Evolutionary conservation across 2,113 vertebrate genomes (phyloP).

Genomic region (Hippocampus comes): DNA sequence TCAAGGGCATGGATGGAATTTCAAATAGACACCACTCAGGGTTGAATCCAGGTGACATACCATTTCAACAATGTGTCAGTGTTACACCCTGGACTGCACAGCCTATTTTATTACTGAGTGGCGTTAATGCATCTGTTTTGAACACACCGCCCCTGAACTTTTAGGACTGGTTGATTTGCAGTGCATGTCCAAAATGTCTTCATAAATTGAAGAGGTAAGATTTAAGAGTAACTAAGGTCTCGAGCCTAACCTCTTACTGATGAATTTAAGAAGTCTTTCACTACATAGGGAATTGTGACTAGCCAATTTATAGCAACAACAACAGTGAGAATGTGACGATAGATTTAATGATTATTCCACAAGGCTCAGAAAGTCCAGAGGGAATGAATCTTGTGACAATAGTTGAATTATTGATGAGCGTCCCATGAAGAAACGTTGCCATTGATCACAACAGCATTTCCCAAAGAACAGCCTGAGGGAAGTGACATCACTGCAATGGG

Average conservation of each 20-base stretch:
- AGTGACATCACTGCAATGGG: constrained; percentile 40
- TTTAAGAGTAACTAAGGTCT: not conserved
- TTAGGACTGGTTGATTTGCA: too few relatives aligned
- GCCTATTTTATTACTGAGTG: too few relatives aligned
- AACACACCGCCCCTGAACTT: too few relatives aligned
- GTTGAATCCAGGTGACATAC: too few relatives aligned
- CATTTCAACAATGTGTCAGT: too few relatives aligned
- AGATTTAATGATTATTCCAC: constrained; percentile 44
- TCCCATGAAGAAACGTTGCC: constrained; percentile 31
- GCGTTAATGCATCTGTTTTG: too few relatives aligned
- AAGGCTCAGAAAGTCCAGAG: constrained; percentile 19
- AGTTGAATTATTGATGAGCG: constrained; percentile 32
- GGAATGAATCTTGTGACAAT: constrained; percentile 35
- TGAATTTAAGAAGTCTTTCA: not conserved
- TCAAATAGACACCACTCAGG: too few relatives aligned
- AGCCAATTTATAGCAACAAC: not conserved
- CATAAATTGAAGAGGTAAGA: not conserved
- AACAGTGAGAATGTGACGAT: constrained; percentile 6
- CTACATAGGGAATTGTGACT: not conserved
- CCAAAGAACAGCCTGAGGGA: constrained; percentile 26
- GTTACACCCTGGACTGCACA: too few relatives aligned
- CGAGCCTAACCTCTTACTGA: not conserved
- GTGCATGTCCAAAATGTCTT: not conserved
- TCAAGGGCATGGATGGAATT: too few relatives aligned
- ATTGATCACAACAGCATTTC: constrained; percentile 43